Base-by-base conservation (phyloP, 2,113 vertebrate species). In the Todiramphus chloris region DNA sequence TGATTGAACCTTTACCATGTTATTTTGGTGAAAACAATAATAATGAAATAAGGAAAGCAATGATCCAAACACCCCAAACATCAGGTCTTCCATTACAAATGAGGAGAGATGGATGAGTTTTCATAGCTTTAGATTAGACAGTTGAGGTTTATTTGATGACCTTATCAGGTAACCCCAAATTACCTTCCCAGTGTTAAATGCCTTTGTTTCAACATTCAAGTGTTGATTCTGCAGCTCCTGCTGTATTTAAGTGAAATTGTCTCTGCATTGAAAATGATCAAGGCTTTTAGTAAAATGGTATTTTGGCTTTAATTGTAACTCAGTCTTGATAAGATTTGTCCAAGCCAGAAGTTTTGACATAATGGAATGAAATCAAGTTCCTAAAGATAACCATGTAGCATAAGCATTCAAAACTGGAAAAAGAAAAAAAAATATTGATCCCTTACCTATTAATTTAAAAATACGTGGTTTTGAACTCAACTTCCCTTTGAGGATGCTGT, bases 371-470 rank as follows among this genome's bases (percentile, higher is more conserved):
- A 85, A 66, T 37, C 44, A 60, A 48, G 12, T 85, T 72, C 19
- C 35, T 30, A 41, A 48, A 56, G 31, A 60, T 13, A 6, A n/a
- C 33, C 27, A 14, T 21, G 11, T 15, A 76, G 13, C n/a, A 48
- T 20, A 75, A 63, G 19, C 24, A 55, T 72, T 89, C n/a, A 82
- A 72, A 89, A 63, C 43, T 39, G 20, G 21, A 67, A 43, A n/a
- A 64, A 39, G 4, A 23, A 50, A 64, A 66, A 63, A 27, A 73
- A 67, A 53, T 79, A 93, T 95, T 77, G 83, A 95, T 94, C 64
- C 43, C 6, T 17, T 77, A 88, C 55, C 55, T 89, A 87, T 86
- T 94, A 95, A 95, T 91, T 92, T 94, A 90, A 91, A 83, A 94
- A 94, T 87, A 91, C 4, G 2, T 66, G 74, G 39, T 13, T 96